phyloP scores from a whole-genome alignment of 2,888 invertebrate genomes.

The Euphydryas editha region DNA sequence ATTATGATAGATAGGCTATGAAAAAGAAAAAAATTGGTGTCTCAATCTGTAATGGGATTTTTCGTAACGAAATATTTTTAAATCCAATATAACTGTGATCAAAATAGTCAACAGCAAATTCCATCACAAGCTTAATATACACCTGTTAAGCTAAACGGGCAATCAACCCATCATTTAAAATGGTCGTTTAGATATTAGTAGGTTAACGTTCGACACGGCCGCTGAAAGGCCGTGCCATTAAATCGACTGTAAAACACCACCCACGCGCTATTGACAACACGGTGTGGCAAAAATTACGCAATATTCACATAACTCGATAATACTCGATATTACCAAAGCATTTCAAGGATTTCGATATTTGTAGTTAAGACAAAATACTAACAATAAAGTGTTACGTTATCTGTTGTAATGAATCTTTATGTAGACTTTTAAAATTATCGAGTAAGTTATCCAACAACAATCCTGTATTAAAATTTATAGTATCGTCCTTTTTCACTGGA shows the following conservation, averaged over 20 bases:
- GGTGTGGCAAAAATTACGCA: conserved; percentile 24
- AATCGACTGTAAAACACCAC: conserved; percentile 24
- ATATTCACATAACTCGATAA: conserved; percentile 25
- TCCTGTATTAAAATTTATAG: no score
- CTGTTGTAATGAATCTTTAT: no score
- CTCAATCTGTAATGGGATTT: no score
- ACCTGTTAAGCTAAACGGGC: conserved; percentile 9
- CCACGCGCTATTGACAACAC: conserved; percentile 26
- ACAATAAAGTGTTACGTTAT: not conserved
- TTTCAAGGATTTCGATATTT: conserved; percentile 14
- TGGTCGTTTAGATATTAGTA: conserved; percentile 16
- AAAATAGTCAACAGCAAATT: not conserved
- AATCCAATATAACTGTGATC: not conserved
- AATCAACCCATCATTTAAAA: conserved; percentile 17
- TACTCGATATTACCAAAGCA: conserved; percentile 20
- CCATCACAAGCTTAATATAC: not conserved
- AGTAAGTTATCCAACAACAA: no score
- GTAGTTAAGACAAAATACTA: not conserved
- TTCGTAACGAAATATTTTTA: no score
- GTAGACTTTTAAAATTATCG: no score
- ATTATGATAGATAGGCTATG: no score
- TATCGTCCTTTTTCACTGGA: no score
- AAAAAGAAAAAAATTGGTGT: no score
- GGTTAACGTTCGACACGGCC: conserved; percentile 23
- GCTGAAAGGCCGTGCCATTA: conserved; percentile 30